Conservation (phyloP, 2,113 vertebrate genomes). For the Lutjanus erythropterus region DNA sequence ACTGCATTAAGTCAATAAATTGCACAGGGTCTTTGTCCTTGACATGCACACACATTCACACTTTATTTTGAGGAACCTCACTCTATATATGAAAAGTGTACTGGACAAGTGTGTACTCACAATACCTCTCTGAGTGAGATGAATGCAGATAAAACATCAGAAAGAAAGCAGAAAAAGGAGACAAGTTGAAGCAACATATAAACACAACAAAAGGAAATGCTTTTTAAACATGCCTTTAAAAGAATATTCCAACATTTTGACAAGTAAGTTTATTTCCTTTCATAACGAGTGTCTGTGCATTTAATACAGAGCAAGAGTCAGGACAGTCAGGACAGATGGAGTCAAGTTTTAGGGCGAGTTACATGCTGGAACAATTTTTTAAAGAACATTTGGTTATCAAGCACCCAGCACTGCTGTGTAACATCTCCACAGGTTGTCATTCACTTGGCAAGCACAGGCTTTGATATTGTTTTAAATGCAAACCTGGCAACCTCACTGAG, state of each 20-base stretch:
- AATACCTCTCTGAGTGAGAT: background rate
- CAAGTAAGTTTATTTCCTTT: background rate
- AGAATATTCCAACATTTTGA: background rate
- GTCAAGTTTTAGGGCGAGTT: too few species aligned
- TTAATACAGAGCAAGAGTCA: background rate
- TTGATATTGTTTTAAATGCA: too few species aligned
- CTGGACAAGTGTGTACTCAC: background rate
- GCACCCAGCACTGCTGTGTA: too few species aligned
- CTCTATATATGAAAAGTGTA: background rate
- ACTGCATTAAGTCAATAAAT: slow-evolving; percentile 6
- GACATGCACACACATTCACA: background rate
- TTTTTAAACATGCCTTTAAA: background rate
- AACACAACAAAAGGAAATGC: background rate
- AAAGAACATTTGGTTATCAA: too few species aligned
- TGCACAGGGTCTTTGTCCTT: slow-evolving; percentile 18
- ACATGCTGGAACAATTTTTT: too few species aligned
- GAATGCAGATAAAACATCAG: background rate
- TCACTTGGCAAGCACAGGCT: too few species aligned
- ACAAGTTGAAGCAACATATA: background rate
- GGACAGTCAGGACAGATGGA: background rate
- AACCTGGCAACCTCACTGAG: too few species aligned
- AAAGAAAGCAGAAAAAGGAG: background rate
- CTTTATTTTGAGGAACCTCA: slow-evolving; percentile 4
- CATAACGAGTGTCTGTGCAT: rapidly evolving
- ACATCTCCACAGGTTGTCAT: too few species aligned